Conservation (phyloP, 2,113 vertebrate genomes). For the Halcyon malimbica region DNA sequence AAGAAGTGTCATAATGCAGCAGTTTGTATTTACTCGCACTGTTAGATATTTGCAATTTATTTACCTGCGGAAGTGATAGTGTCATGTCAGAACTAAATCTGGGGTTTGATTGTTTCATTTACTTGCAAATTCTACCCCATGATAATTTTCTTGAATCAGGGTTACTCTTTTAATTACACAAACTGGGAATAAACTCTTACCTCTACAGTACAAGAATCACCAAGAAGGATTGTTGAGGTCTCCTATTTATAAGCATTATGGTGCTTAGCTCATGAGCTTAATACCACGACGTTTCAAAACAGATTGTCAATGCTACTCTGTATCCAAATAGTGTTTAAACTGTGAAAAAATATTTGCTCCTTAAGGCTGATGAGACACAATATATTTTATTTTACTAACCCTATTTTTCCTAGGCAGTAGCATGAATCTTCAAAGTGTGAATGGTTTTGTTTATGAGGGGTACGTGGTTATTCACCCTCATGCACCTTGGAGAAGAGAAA, state of each 20-base stretch:
- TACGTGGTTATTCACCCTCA: neutral
- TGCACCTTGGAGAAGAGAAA: neutral
- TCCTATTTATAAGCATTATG: neutral
- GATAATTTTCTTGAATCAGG: neutral
- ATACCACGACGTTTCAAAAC: neutral
- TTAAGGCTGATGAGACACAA: neutral
- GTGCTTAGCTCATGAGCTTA: neutral
- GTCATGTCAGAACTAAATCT: neutral
- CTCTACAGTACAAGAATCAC: neutral
- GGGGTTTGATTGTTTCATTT: neutral
- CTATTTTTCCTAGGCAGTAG: neutral
- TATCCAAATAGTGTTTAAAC: neutral
- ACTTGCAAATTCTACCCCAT: neutral
- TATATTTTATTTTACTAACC: constrained; percentile 39
- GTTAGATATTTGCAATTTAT: neutral
- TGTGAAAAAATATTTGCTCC: neutral
- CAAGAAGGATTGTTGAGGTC: neutral
- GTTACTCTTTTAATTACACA: neutral
- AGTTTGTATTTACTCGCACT: neutral
- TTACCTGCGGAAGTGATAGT: neutral
- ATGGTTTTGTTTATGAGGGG: neutral
- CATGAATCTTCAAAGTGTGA: neutral
- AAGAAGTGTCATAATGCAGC: neutral
- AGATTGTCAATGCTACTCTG: neutral
- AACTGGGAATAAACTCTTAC: neutral